Evolutionary conservation across 2,888 invertebrate genomes (phyloP).

Genomic region (Pyrochroa serraticornis): DNA sequence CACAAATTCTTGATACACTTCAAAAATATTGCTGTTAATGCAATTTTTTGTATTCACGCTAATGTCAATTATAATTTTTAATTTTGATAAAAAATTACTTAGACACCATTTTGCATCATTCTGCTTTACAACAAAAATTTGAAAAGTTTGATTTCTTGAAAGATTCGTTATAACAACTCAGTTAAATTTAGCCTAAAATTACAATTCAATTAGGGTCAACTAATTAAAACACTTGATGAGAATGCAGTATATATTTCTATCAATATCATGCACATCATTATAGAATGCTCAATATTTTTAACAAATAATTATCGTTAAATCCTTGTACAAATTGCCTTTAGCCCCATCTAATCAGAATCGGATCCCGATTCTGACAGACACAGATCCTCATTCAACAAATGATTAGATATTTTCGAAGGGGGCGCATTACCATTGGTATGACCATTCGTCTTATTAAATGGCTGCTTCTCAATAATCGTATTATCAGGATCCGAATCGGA

Average conservation of each 20-base stretch:
- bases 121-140: too few relatives aligned
- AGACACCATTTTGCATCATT: too few relatives aligned
- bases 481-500: conserved; percentile 52
- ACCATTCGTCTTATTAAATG: conserved; percentile 51
- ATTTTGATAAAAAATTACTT: too few relatives aligned
- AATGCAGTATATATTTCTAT: conserved; percentile 39
- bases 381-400: conserved; percentile 81
- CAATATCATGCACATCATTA: conserved; percentile 42
- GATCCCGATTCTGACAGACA: conserved; percentile 87
- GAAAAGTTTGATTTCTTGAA: too few relatives aligned
- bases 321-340: conserved; percentile 40
- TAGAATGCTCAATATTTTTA: conserved; percentile 37
- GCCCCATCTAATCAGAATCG: conserved; percentile 60
- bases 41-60: too few relatives aligned
- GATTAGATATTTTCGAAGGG: conserved; percentile 61
- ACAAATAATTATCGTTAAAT: conserved; percentile 40
- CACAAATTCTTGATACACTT: too few relatives aligned
- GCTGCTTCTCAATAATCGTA: conserved; percentile 29
- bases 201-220: too few relatives aligned
- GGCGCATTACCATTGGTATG: conserved; percentile 59
- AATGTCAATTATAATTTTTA: too few relatives aligned
- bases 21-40: too few relatives aligned
- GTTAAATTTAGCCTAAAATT: too few relatives aligned
- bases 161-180: too few relatives aligned
- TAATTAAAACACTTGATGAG: too few relatives aligned